Evolutionary conservation across 1,140 invertebrate species (phyloP).

Genomic region (Teleogryllus occipitalis): DNA sequence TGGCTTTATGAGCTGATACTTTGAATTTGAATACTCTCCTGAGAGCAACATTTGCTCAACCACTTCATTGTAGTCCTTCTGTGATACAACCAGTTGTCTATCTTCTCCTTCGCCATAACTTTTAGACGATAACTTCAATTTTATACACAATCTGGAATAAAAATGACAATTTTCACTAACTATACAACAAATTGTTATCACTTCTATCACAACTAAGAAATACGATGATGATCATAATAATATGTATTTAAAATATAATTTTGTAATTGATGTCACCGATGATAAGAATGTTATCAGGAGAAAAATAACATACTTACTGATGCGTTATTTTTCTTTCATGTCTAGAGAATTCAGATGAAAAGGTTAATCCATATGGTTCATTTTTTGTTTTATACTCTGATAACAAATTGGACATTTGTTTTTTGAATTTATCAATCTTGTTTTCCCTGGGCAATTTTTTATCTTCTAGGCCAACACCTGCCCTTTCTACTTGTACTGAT

Average conservation of each 20-base stretch:
- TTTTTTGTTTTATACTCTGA: constrained; percentile 43
- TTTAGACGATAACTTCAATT: constrained; percentile 43
- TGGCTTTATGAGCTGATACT: constrained; percentile 37
- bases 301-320: constrained; percentile 35
- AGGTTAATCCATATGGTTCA: constrained; percentile 50
- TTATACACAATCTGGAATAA: constrained; percentile 34
- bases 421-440: constrained; percentile 33
- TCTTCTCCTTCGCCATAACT: constrained; percentile 43
- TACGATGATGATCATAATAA: too few relatives aligned
- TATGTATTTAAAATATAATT: neutral
- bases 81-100: constrained; percentile 41
- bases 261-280: neutral
- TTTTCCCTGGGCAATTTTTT: neutral
- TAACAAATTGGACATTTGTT: constrained; percentile 23
- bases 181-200: too few relatives aligned
- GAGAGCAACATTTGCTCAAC: constrained; percentile 32
- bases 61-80: constrained; percentile 34
- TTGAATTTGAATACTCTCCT: constrained; percentile 33
- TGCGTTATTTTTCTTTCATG: constrained; percentile 63
- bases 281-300: neutral
- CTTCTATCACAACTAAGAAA: too few relatives aligned
- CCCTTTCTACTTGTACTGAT: neutral
- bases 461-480: neutral
- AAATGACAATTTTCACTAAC: neutral
- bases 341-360: constrained; percentile 57